Conservation (phyloP, 1,140 invertebrate genomes). For the Bombus turneri region DNA sequence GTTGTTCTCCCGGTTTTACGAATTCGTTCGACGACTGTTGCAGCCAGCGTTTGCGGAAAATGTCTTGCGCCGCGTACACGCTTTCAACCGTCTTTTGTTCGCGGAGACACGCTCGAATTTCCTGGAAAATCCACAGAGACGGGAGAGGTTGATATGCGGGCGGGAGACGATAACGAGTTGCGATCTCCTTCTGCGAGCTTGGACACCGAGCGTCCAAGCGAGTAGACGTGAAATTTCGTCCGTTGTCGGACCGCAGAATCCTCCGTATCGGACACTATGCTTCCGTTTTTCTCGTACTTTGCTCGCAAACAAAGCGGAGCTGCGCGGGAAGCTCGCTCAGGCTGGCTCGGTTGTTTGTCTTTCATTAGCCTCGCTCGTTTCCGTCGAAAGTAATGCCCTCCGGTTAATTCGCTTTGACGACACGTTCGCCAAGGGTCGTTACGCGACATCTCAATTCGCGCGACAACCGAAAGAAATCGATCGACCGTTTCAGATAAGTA, state of each 20-base stretch:
- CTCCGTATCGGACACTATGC: background rate
- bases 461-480: background rate
- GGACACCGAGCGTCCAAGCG: slow-evolving; percentile 11
- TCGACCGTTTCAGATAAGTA: background rate
- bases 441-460: background rate
- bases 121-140: background rate
- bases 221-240: background rate
- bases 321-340: background rate
- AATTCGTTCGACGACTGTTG: background rate
- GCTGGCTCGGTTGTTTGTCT: slow-evolving; percentile 32
- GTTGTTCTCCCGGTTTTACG: background rate
- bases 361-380: slow-evolving; percentile 32
- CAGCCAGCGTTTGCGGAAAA: no score
- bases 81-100: background rate
- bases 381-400: slow-evolving; percentile 21
- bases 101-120: slow-evolving; percentile 8
- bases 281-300: slow-evolving; percentile 30
- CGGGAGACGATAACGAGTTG: slow-evolving; percentile 39
- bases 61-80: background rate
- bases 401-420: slow-evolving; percentile 36
- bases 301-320: slow-evolving; percentile 37
- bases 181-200: background rate
- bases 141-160: slow-evolving; percentile 38
- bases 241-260: slow-evolving; percentile 22
- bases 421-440: no score